Base-by-base conservation (phyloP, 2,888 invertebrate genomes). In the Physocephala rufipes region DNA sequence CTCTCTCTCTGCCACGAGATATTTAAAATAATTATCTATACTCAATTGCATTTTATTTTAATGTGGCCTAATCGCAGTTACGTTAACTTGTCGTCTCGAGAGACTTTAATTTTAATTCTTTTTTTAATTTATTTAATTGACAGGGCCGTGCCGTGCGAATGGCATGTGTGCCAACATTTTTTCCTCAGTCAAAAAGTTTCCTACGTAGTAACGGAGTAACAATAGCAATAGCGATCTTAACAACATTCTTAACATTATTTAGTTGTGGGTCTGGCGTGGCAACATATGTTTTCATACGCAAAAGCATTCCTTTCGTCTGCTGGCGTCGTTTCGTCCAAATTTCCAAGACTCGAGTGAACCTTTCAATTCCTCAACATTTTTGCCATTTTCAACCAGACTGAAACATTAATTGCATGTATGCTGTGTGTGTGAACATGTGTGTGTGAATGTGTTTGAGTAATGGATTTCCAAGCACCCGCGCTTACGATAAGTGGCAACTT, bases 401-500 rank as follows among this genome's bases (percentile, higher is more conserved):
- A 49, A 15, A 12, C 49, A n/a, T 4, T 3, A 12, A 19, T 12
- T n/a, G 49, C 19, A n/a, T 12, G 19, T 15, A 15, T 12, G 45
- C 45, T 12, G 45, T 12, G 45, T 12, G 15, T 12, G 15, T 9
- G 15, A 51, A 15, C n/a, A 5, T 2, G 1, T 16, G 51, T 19
- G 19, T 16, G n/a, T 51, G 51, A 2, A 51, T 47, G 47, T 47
- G 47, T 47, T 47, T 47, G 47, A 12, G 16, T 47, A 15, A 1
- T 16, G 47, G 16, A 47, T n/a, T 49, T 15, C n/a, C 53, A 53
- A n/a, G 21, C 24, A 21, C 53, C n/a, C 53, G 53, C 53, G 12
- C 19, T 21, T 21, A n/a, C 21, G 53, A 53, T 49, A 36, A 66
- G 28, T 53, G 66, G 66, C 36, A 66, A 66, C 51, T 66, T 66